A percentile compares a stretch with the other conserved stretches of the same genome.
phyloP scores from a whole-genome alignment of 2,113 vertebrate species.

The Siniperca chuatsi region DNA sequence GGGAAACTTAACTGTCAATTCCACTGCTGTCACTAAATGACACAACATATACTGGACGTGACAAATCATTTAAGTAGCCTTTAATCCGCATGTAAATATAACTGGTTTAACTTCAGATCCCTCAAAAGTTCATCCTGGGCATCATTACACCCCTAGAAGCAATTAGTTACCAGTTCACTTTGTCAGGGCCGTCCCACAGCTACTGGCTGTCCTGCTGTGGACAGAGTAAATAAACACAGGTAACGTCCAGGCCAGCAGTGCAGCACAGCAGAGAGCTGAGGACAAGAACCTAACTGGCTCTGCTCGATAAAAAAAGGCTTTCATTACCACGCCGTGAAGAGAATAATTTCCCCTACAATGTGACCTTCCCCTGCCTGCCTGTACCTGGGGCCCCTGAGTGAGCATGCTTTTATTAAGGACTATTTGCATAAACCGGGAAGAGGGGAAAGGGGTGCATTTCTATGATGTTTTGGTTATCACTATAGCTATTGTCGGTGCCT shows the following conservation, averaged over 20 bases:
- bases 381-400: conserved; percentile 71
- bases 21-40: background rate
- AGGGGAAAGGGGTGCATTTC: conserved; percentile 63
- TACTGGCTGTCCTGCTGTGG: conserved; percentile 50
- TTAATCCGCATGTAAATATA: conserved; percentile 14
- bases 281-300: conserved; percentile 67
- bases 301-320: conserved; percentile 68
- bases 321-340: conserved; percentile 78
- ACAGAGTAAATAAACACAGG: conserved; percentile 72
- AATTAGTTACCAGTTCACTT: conserved; percentile 53
- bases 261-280: conserved; percentile 63
- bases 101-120: background rate
- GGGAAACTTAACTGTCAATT: background rate
- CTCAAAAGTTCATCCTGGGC: background rate
- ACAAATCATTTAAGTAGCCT: conserved; percentile 16
- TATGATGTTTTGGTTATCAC: conserved; percentile 69
- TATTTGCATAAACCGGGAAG: conserved; percentile 79
- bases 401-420: conserved; percentile 78
- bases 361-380: conserved; percentile 79
- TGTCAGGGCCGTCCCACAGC: conserved; percentile 43
- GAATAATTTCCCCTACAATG: conserved; percentile 79
- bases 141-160: background rate
- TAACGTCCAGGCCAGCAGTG: conserved; percentile 52
- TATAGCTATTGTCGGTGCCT: conserved; percentile 47
- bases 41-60: background rate